Percentiles rank a stretch among this genome's conserved stretches.
Conservation (phyloP, 2,113 vertebrate species). For the Meleagris gallopavo region DNA sequence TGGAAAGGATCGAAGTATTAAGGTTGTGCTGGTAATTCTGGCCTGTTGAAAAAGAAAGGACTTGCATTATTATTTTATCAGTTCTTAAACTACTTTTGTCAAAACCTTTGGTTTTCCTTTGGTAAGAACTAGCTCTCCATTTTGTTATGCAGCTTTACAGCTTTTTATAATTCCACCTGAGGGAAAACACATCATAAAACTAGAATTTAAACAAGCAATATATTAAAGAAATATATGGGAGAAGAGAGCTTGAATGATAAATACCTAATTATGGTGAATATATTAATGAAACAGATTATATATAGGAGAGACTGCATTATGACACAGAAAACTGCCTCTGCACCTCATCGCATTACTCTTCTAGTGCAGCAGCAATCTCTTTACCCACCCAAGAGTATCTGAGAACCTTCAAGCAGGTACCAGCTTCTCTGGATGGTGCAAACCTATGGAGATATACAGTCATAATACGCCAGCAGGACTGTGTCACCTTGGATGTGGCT, state of each 20-base stretch:
- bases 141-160: background rate
- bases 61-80: conserved; percentile 26
- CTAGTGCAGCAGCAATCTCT: background rate
- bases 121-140: background rate
- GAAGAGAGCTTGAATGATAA: background rate
- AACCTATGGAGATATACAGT: background rate
- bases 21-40: background rate
- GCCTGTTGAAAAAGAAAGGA: background rate
- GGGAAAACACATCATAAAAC: background rate
- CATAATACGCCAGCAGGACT: rapidly evolving
- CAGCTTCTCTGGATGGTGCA: background rate
- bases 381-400: rapidly evolving
- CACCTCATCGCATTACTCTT: background rate
- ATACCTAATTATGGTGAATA: background rate
- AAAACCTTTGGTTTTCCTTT: conserved; percentile 22
- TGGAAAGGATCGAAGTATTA: background rate
- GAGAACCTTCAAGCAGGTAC: background rate
- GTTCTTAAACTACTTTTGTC: background rate
- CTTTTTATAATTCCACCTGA: conserved; percentile 21
- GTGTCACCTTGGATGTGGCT: background rate
- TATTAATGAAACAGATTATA: background rate
- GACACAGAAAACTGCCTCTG: background rate
- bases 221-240: background rate
- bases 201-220: background rate
- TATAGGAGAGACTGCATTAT: background rate